Conservation (phyloP, 1,140 invertebrate species). For the Apis laboriosa region DNA sequence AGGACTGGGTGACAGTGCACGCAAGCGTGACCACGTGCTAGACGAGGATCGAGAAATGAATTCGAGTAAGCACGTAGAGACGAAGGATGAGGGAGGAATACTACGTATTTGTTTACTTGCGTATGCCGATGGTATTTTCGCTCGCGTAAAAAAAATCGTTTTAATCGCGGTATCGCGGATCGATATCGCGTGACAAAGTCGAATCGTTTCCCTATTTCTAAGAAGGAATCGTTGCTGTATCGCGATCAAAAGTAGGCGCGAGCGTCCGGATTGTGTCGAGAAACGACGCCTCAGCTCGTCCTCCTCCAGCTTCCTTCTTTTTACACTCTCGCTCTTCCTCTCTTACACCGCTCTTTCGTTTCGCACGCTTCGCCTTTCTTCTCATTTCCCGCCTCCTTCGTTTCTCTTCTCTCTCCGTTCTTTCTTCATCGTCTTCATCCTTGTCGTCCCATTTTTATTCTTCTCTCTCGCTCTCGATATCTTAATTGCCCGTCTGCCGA, state of each 20-base stretch:
- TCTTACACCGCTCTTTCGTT: background rate
- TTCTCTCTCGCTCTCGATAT: conserved; percentile 66
- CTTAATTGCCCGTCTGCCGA: conserved; percentile 72
- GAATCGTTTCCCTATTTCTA: background rate
- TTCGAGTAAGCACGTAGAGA: background rate
- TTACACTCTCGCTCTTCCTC: too few relatives aligned
- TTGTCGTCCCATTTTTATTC: conserved; percentile 6
- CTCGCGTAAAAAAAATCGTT: conserved; percentile 69
- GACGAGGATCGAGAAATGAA: background rate
- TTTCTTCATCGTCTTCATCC: background rate
- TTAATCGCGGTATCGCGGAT: conserved; percentile 61
- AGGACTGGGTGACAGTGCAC: conserved; percentile 24
- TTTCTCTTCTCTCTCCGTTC: background rate
- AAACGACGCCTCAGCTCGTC: conserved; percentile 53
- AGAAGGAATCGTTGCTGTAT: conserved; percentile 38
- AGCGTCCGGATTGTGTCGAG: conserved; percentile 7
- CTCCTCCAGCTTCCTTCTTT: conserved; percentile 39
- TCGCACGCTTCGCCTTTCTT: background rate
- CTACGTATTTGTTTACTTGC: too few relatives aligned
- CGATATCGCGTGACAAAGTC: background rate
- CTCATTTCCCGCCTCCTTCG: background rate
- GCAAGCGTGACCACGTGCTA: background rate
- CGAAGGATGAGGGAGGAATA: background rate
- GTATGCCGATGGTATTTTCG: conserved; percentile 57
- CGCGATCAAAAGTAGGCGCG: conserved; percentile 53